Evolutionary conservation across 2,888 invertebrate species (phyloP), one percentile per base, ranked within the genome.

Genomic region (Melinopterus prodromus): DNA sequence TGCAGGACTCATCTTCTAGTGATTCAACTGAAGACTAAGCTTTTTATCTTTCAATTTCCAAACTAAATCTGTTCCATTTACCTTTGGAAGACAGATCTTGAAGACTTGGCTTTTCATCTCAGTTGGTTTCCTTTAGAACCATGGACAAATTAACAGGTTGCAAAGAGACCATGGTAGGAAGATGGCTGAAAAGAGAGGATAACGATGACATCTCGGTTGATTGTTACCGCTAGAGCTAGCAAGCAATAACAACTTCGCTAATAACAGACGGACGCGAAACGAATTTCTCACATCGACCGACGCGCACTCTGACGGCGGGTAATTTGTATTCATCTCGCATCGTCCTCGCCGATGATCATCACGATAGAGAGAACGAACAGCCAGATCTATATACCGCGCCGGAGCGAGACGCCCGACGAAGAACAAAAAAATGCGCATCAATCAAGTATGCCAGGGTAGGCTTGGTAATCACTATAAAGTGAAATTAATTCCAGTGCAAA

Each of bases 171-270:
- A 53, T 53, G 53, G 53, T 1, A 53, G 53, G 53, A 53, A 53
- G 53, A 53, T 12, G 53, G 53, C 7, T 2, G 53, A 9, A 12
- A 53, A 53, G 53, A 53, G 53, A 53, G 53, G 53, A 53, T 53
- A 53, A 53, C 53, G 53, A 53, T 53, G 53, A 53, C 53, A 53
- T 53, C 53, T 53, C 53, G 53, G 53, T 53, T 53, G 53, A 53
- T 53, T 53, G 53, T 53, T 53, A 53, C 53, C 53, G 53, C 53
- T 53, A 53, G 53, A 53, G 53, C 26, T 26, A 53, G 53, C 53
- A 6, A 53, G 53, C 53, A 53, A 53, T 53, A 53, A 53, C 53
- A 53, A 53, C 53, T 53, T 53, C 53, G 53, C 53, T 53, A 53
- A 53, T 53, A 53, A 53, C 53, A 53, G 53, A 53, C 53, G 53